Percentiles rank a stretch among this genome's conserved stretches.
These are phyloP conservation scores for Ophonus ardosiacus DNA, from an alignment of 2,888 invertebrate species.

Conservation along the genomic window DNA sequence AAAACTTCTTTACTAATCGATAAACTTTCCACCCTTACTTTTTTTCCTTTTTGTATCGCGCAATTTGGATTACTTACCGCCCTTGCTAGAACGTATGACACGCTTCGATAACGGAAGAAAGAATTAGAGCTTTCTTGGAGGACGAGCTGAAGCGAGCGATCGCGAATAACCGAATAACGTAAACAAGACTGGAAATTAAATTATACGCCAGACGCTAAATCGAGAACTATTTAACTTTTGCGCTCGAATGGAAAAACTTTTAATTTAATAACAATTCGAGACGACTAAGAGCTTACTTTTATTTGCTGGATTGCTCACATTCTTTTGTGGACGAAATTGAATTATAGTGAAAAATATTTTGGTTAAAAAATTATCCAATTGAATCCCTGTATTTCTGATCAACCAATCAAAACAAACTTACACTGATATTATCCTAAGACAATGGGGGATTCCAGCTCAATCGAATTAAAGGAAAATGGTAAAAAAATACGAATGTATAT, in stretches of 20 bases:
- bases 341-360: background rate
- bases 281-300: background rate
- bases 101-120: conserved; percentile 25
- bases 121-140: conserved; percentile 1
- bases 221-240: conserved; percentile 40
- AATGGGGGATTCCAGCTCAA: no score
- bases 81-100: conserved; percentile 6
- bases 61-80: conserved; percentile 12
- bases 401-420: no score
- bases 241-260: conserved; percentile 30
- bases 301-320: background rate
- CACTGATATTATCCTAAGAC: no score
- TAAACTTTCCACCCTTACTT: background rate
- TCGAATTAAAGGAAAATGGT: no score
- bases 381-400: no score
- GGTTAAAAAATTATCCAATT: no score
- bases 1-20: conserved; percentile 23
- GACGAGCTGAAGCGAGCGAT: background rate
- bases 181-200: conserved; percentile 16
- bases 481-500: no score
- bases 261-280: conserved; percentile 25
- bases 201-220: conserved; percentile 11
- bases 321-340: background rate
- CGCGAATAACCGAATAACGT: conserved; percentile 23
- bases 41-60: background rate